Evolutionary conservation across 2,888 invertebrate genomes (phyloP).

Genomic region (Halictus ligatus): DNA sequence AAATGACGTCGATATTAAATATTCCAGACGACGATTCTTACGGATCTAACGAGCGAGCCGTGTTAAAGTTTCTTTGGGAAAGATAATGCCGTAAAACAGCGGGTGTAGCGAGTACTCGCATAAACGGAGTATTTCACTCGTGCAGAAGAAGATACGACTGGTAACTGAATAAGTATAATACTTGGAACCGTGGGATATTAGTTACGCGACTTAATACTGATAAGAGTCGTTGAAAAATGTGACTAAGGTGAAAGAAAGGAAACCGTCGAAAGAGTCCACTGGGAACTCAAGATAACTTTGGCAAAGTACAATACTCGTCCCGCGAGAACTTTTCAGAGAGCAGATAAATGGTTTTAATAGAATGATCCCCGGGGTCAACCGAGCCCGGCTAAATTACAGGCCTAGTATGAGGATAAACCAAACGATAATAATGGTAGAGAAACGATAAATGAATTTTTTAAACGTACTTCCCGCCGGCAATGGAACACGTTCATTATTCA

Average conservation of each 20-base stretch:
- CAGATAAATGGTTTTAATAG: slow-evolving; percentile 71
- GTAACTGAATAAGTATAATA: slow-evolving; percentile 50
- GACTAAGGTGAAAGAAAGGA: slow-evolving; percentile 55
- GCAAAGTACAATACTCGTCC: slow-evolving; percentile 63
- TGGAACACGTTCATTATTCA: slow-evolving; percentile 6
- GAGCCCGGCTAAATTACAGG: slow-evolving; percentile 35
- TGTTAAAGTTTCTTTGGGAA: slow-evolving; percentile 8
- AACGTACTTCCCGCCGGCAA: not conserved
- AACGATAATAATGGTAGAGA: not conserved
- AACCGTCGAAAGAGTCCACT: slow-evolving; percentile 52
- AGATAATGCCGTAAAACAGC: not conserved
- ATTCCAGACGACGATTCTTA: not conserved
- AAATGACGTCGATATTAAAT: not conserved
- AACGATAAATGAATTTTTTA: slow-evolving; percentile 37
- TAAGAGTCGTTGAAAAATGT: slow-evolving; percentile 62
- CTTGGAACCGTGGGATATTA: slow-evolving; percentile 50
- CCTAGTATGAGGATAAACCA: slow-evolving; percentile 33
- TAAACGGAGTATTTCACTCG: slow-evolving; percentile 27
- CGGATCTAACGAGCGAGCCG: not conserved
- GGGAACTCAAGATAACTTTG: slow-evolving; percentile 61
- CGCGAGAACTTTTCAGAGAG: slow-evolving; percentile 52
- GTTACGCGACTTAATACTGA: slow-evolving; percentile 49
- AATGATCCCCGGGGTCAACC: slow-evolving; percentile 53
- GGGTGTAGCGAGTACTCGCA: not conserved
- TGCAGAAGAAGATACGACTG: slow-evolving; percentile 28